phyloP scores from a whole-genome alignment of 2,888 invertebrate genomes.

The Auanema freiburgensis region DNA sequence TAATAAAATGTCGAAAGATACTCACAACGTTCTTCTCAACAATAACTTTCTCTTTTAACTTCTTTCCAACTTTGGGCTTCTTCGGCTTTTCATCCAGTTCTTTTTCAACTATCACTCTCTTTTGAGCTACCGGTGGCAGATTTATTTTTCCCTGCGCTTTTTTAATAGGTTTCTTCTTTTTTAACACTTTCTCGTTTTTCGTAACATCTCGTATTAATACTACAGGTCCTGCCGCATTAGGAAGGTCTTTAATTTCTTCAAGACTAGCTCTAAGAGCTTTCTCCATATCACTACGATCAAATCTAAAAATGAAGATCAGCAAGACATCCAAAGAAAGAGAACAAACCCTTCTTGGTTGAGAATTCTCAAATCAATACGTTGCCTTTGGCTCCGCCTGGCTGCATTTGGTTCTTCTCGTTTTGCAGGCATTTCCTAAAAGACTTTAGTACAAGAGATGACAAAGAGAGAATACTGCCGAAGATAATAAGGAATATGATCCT shows the following conservation, averaged over 20 bases:
- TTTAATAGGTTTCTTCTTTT: too few relatives aligned
- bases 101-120: too few relatives aligned
- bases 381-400: slow-evolving; percentile 21
- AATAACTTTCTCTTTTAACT: slow-evolving; percentile 1
- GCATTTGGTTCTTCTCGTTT: background rate
- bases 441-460: too few relatives aligned
- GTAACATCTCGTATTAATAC: too few relatives aligned
- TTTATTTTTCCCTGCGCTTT: too few relatives aligned
- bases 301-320: slow-evolving; percentile 21
- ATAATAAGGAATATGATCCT: too few relatives aligned
- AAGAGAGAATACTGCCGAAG: too few relatives aligned
- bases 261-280: slow-evolving; percentile 33
- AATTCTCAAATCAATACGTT: slow-evolving; percentile 34
- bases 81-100: slow-evolving; percentile 1
- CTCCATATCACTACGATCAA: slow-evolving; percentile 39
- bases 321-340: background rate
- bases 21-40: background rate
- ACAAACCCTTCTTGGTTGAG: slow-evolving; percentile 37
- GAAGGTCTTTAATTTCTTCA: slow-evolving; percentile 11
- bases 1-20: background rate
- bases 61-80: slow-evolving; percentile 3
- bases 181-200: too few relatives aligned
- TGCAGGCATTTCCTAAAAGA: background rate
- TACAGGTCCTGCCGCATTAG: too few relatives aligned
- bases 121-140: too few relatives aligned